These are phyloP conservation scores for Cyphomyrus plagiostoma DNA, from an alignment of 2,113 vertebrate genomes.

Conservation along the genomic window DNA sequence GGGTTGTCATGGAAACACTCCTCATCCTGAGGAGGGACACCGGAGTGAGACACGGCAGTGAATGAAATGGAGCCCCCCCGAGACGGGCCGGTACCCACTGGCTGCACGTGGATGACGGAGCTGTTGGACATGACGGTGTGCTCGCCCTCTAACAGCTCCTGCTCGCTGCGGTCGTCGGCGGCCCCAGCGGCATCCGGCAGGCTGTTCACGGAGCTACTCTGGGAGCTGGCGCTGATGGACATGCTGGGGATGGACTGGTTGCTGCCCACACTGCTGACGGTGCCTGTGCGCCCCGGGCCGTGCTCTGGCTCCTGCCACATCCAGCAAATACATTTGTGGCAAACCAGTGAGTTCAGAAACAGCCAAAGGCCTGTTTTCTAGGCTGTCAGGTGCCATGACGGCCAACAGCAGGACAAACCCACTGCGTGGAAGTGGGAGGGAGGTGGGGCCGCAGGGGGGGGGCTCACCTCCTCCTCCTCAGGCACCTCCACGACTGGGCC, in stretches of 20 bases:
- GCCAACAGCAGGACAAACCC: not conserved
- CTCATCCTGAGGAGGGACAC: constrained; percentile 68
- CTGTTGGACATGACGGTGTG: constrained; percentile 98
- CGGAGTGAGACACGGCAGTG: not conserved
- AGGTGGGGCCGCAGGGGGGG: not conserved
- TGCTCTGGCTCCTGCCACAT: constrained; percentile 83
- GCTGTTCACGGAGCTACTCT: constrained; percentile 99
- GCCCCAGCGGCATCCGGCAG: constrained; percentile 84
- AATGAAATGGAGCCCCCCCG: not conserved
- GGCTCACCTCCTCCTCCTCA: constrained; percentile 90
- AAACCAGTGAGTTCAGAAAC: not conserved
- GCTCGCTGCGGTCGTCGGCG: constrained; percentile 90
- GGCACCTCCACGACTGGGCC: constrained; percentile 85
- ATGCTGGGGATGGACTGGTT: constrained; percentile 99
- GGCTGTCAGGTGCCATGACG: not conserved
- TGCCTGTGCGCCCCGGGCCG: constrained; percentile 81
- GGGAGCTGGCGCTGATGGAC: constrained; percentile 98
- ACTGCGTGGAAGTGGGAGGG: not conserved
- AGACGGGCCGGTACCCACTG: constrained; percentile 58
- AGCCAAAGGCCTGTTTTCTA: not conserved
- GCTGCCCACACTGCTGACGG: constrained; percentile 97
- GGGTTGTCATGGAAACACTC: constrained; percentile 76
- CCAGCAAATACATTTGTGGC: not conserved
- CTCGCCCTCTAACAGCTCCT: constrained; percentile 90
- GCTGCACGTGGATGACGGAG: constrained; percentile 92